Conservation (phyloP, 1,140 invertebrate genomes). For the Heliconius eleuchia region DNA sequence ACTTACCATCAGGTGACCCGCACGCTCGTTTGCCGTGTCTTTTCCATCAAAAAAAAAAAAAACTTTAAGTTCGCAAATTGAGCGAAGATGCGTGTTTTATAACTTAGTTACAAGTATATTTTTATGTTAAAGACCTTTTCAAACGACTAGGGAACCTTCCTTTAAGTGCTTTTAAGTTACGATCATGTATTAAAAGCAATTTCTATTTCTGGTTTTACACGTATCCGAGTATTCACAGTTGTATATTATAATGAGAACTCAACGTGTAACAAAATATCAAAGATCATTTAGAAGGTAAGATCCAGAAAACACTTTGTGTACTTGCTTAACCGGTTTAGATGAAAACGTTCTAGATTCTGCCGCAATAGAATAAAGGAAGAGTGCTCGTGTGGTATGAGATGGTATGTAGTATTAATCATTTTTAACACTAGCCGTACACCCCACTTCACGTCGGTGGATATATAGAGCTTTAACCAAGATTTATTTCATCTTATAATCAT, state of each 20-base stretch:
- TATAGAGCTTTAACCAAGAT: too few species aligned
- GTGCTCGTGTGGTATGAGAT: background rate
- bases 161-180: background rate
- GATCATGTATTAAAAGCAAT: background rate
- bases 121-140: background rate
- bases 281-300: background rate
- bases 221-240: background rate
- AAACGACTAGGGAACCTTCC: background rate
- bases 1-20: too few species aligned
- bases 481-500: too few species aligned
- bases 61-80: background rate
- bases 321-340: slow-evolving; percentile 2
- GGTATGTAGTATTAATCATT: background rate
- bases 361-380: background rate
- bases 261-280: slow-evolving; percentile 1
- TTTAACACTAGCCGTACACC: background rate
- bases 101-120: background rate
- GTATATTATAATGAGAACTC: background rate
- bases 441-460: background rate
- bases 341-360: slow-evolving; percentile 18
- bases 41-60: too few species aligned
- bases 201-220: background rate
- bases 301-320: background rate
- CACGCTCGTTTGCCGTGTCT: too few species aligned
- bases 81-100: background rate